Conservation (phyloP, 92 coral and sea anemone species). For the Paramuricea clavata region DNA sequence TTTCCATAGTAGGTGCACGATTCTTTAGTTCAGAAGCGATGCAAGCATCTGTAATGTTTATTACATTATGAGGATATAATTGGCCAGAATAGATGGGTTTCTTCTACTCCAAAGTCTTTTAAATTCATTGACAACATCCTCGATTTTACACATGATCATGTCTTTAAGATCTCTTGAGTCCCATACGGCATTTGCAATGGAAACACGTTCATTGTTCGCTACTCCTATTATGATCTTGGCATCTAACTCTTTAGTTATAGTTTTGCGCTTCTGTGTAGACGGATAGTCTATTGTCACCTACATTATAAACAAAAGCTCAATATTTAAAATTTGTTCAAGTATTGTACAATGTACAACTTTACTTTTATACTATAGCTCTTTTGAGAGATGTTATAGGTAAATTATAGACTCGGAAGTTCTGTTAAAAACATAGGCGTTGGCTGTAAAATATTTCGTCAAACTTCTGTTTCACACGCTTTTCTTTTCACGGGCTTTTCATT, state of each 20-base stretch:
- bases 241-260: background rate
- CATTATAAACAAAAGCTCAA: too few species aligned
- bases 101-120: too few species aligned
- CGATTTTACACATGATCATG: too few species aligned
- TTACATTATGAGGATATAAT: too few species aligned
- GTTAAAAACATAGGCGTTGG: background rate
- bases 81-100: too few species aligned
- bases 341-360: background rate
- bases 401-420: background rate
- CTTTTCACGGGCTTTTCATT: background rate
- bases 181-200: background rate
- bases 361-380: too few species aligned
- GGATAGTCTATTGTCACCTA: background rate
- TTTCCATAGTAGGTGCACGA: background rate
- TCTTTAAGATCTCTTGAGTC: background rate
- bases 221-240: background rate
- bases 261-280: background rate
- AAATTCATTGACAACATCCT: too few species aligned
- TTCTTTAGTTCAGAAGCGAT: background rate
- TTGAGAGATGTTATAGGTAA: background rate
- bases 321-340: background rate
- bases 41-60: too few species aligned
- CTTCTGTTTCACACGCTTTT: background rate
- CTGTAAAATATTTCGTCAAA: background rate
- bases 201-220: background rate